phyloP scores from a whole-genome alignment of 2,888 invertebrate species.

The Shargacucullia verbasci region DNA sequence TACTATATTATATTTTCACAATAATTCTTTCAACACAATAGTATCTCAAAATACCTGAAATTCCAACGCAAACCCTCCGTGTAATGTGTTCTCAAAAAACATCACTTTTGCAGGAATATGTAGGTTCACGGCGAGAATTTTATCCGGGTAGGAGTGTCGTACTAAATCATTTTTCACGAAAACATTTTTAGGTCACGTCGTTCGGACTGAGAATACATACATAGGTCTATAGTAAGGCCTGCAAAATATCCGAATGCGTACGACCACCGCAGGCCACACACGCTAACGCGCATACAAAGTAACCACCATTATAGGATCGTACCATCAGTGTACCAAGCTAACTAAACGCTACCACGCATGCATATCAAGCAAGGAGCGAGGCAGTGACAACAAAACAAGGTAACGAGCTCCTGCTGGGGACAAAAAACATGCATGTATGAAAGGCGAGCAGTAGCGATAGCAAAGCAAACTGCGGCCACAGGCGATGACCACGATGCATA shows the following conservation, averaged over 20 bases:
- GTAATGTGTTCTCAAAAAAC: conserved; percentile 12
- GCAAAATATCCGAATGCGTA: conserved; percentile 22
- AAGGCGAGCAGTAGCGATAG: conserved; percentile 2
- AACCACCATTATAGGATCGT: conserved; percentile 3
- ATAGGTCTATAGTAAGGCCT: conserved; percentile 3
- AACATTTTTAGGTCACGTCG: conserved; percentile 26
- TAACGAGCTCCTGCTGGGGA: conserved; percentile 13
- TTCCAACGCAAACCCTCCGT: conserved; percentile 12
- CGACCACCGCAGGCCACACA: conserved; percentile 5
- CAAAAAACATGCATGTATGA: conserved; percentile 23
- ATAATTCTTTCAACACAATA: conserved; percentile 15
- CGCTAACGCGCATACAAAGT: conserved; percentile 25
- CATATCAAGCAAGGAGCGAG: conserved; percentile 16
- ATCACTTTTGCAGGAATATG: conserved; percentile 8
- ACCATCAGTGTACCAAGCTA: conserved; percentile 8
- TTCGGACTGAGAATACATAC: neutral
- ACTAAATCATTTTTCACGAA: conserved; percentile 28
- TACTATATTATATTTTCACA: conserved; percentile 5
- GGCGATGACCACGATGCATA: neutral
- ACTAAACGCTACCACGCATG: conserved; percentile 14
- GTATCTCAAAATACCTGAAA: conserved; percentile 14
- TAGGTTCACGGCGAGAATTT: conserved; percentile 21
- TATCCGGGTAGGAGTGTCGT: conserved; percentile 10
- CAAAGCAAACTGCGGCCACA: conserved; percentile 1
- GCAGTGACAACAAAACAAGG: conserved; percentile 22